Percentiles rank a stretch among this genome's conserved stretches.
Conservation (phyloP, 2,113 vertebrate species). For the Myotis davidii region DNA sequence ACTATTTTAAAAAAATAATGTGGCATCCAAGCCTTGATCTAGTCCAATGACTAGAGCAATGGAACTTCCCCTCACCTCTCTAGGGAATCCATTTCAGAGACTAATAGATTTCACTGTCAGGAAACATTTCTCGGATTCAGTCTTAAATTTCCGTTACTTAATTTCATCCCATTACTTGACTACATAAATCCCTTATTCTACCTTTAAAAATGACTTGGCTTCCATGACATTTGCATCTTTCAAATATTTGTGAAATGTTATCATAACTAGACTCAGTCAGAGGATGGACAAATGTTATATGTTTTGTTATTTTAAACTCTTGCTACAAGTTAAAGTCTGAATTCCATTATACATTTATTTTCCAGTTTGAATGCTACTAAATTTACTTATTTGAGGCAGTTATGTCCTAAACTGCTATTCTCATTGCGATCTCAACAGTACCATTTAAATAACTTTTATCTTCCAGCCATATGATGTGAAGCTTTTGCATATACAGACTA, state of each 20-base stretch:
- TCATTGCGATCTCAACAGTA: background rate
- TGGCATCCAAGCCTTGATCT: slow-evolving; percentile 76
- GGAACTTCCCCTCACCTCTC: slow-evolving; percentile 78
- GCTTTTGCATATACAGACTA: slow-evolving; percentile 59
- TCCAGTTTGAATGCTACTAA: slow-evolving; percentile 39
- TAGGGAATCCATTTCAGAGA: slow-evolving; percentile 77
- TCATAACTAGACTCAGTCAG: slow-evolving; percentile 59
- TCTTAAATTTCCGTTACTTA: slow-evolving; percentile 83
- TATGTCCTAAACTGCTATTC: slow-evolving; percentile 15
- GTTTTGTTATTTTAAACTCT: slow-evolving; percentile 79
- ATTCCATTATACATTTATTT: slow-evolving; percentile 61
- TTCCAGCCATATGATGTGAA: background rate
- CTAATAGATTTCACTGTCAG: slow-evolving; percentile 85
- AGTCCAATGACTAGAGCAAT: slow-evolving; percentile 81
- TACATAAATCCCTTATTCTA: slow-evolving; percentile 79
- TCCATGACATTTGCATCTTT: slow-evolving; percentile 75
- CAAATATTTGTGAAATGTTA: slow-evolving; percentile 75
- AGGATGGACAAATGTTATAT: slow-evolving; percentile 68
- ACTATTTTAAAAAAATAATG: slow-evolving; percentile 43
- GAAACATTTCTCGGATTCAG: slow-evolving; percentile 82
- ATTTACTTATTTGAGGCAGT: slow-evolving; percentile 39
- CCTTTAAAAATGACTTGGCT: slow-evolving; percentile 79
- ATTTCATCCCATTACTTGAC: slow-evolving; percentile 83
- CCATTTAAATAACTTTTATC: slow-evolving; percentile 26
- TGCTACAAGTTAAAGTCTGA: slow-evolving; percentile 71